These are phyloP conservation scores for Mesopsocus fuscifrons DNA, from an alignment of 2,888 invertebrate genomes.

Conservation along the genomic window DNA sequence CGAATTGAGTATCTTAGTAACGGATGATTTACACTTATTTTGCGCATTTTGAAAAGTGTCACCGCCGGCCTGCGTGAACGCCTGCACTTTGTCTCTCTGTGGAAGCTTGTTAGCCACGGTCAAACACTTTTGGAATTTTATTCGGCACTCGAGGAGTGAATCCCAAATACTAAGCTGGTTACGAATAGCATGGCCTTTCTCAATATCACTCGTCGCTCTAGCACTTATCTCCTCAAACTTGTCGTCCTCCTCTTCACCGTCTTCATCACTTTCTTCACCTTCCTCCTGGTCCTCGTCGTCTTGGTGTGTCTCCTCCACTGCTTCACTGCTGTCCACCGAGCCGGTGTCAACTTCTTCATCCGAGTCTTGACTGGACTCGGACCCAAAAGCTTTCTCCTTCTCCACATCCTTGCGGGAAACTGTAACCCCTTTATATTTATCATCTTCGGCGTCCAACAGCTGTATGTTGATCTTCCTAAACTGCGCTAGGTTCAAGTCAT, in stretches of 20 bases:
- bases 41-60: constrained; percentile 27
- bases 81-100: constrained; percentile 32
- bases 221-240: constrained; percentile 14
- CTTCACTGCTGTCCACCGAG: constrained; percentile 8
- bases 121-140: constrained; percentile 68
- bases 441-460: not conserved
- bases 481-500: constrained; percentile 2
- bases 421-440: constrained; percentile 48
- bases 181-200: constrained; percentile 21
- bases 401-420: constrained; percentile 36
- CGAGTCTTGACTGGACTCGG: constrained; percentile 8
- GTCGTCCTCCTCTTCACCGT: constrained; percentile 5
- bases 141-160: constrained; percentile 63
- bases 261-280: constrained; percentile 11
- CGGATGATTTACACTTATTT: constrained; percentile 22
- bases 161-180: constrained; percentile 49
- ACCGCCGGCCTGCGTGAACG: constrained; percentile 26
- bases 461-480: constrained; percentile 6
- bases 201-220: constrained; percentile 15
- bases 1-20: constrained; percentile 35
- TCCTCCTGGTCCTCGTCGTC: constrained; percentile 10
- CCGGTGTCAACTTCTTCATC: constrained; percentile 13
- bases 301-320: constrained; percentile 10
- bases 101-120: constrained; percentile 63
- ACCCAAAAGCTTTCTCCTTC: constrained; percentile 13